Conservation (phyloP, 2,888 invertebrate genomes). For the Orthosia gracilis region DNA sequence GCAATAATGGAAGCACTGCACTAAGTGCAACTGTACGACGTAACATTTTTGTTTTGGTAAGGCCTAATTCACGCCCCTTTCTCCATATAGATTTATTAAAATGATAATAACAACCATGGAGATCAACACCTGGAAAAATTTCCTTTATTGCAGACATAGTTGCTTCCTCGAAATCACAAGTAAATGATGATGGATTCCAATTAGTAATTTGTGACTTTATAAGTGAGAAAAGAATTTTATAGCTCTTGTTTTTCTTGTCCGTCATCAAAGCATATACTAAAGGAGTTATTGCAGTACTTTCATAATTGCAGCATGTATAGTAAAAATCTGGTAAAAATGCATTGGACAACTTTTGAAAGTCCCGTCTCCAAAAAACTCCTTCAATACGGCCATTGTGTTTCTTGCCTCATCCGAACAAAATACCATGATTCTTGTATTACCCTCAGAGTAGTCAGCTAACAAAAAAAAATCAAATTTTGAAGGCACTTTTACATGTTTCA, state of each 20-base stretch:
- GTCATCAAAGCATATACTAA: slow-evolving; percentile 5
- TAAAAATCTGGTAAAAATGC: not conserved
- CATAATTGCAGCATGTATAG: not conserved
- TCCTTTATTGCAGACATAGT: not conserved
- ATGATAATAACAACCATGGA: slow-evolving; percentile 5
- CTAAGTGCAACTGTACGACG: not conserved
- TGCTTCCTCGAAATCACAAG: not conserved
- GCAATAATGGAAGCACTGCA: too few species aligned
- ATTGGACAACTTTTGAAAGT: slow-evolving; percentile 6
- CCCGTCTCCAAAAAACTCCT: not conserved
- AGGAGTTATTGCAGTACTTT: not conserved
- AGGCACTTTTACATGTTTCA: slow-evolving; percentile 8
- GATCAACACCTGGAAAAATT: not conserved
- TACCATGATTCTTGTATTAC: too few species aligned
- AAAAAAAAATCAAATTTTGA: slow-evolving; percentile 1
- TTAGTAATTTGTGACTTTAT: not conserved
- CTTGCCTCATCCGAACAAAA: too few species aligned
- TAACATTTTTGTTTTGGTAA: not conserved
- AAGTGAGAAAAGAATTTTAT: not conserved
- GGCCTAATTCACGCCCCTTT: not conserved
- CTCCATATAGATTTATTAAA: slow-evolving; percentile 5
- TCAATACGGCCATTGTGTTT: too few species aligned
- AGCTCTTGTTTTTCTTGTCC: not conserved
- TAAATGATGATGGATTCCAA: not conserved
- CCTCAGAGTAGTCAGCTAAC: not conserved